Evolutionary conservation across 2,113 vertebrate species (phyloP).

Genomic region (Glareola pratincola): DNA sequence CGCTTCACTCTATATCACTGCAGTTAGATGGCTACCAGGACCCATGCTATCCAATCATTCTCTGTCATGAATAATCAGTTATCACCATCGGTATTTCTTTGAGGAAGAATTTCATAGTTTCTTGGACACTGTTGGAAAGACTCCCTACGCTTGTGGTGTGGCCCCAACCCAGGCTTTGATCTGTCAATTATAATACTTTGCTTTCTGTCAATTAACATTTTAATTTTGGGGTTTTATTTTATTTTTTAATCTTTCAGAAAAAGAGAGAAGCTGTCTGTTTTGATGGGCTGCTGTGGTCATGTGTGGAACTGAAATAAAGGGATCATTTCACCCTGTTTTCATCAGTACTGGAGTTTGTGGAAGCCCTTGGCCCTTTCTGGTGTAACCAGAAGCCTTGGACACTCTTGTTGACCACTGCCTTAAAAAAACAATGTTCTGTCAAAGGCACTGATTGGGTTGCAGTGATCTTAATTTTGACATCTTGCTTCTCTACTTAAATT

Average conservation of each 20-base stretch:
- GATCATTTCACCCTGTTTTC: not conserved
- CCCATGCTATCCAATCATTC: not conserved
- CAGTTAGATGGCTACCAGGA: not conserved
- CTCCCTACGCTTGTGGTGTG: not conserved
- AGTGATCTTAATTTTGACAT: not conserved
- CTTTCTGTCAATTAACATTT: not conserved
- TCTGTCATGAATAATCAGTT: not conserved
- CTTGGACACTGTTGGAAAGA: not conserved
- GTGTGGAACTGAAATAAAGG: not conserved
- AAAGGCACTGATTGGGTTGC: not conserved
- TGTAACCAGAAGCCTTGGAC: not conserved
- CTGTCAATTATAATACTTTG: not conserved
- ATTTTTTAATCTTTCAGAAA: not conserved
- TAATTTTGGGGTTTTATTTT: not conserved
- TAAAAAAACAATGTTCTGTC: not conserved
- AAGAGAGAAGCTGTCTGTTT: not conserved
- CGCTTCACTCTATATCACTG: not conserved
- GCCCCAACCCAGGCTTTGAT: not conserved
- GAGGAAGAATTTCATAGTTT: not conserved
- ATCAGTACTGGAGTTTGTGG: not conserved
- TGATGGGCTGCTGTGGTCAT: fast-evolving
- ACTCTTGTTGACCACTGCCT: not conserved
- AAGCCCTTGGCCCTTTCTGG: not conserved
- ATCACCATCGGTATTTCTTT: not conserved
- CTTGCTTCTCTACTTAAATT: not conserved